phyloP scores from a whole-genome alignment of 2,888 invertebrate genomes.

The Sarcophaga carnaria region DNA sequence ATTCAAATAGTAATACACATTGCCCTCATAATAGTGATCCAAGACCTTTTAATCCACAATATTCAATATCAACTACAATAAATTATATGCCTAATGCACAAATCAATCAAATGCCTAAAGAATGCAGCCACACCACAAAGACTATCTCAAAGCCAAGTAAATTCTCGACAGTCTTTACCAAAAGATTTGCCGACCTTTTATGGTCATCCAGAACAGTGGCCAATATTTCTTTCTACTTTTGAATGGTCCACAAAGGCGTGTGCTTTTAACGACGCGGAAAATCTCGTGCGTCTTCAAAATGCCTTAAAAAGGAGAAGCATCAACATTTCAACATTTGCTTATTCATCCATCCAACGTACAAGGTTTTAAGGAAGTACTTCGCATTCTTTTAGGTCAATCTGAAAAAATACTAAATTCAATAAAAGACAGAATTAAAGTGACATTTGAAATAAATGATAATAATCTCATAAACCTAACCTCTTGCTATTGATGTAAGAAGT shows the following conservation, averaged over 20 bases:
- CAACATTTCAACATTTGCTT: too few relatives aligned
- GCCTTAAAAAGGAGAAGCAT: conserved; percentile 14
- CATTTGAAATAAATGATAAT: conserved; percentile 38
- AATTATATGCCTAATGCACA: background rate
- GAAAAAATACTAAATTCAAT: conserved; percentile 20
- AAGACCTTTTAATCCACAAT: background rate
- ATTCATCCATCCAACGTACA: background rate
- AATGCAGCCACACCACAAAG: background rate
- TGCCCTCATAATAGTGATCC: too few relatives aligned
- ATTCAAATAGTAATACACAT: too few relatives aligned
- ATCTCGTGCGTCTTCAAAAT: conserved; percentile 36
- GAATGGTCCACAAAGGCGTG: conserved; percentile 27
- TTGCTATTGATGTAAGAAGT: conserved; percentile 49
- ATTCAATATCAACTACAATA: background rate
- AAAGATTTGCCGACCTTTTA: conserved; percentile 36
- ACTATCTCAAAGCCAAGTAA: conserved; percentile 14
- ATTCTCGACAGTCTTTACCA: conserved; percentile 34
- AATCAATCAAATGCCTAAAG: background rate
- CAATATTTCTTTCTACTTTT: conserved; percentile 38
- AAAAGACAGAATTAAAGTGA: conserved; percentile 25
- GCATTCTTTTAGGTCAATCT: conserved; percentile 17
- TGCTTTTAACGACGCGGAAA: conserved; percentile 28
- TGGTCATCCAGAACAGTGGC: conserved; percentile 45
- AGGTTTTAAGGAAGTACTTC: conserved; percentile 20
- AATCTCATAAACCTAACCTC: conserved; percentile 44